A percentile compares a stretch with the other conserved stretches of the same genome.
Conservation (phyloP, 2,113 vertebrate genomes). For the Dipodomys merriami region DNA sequence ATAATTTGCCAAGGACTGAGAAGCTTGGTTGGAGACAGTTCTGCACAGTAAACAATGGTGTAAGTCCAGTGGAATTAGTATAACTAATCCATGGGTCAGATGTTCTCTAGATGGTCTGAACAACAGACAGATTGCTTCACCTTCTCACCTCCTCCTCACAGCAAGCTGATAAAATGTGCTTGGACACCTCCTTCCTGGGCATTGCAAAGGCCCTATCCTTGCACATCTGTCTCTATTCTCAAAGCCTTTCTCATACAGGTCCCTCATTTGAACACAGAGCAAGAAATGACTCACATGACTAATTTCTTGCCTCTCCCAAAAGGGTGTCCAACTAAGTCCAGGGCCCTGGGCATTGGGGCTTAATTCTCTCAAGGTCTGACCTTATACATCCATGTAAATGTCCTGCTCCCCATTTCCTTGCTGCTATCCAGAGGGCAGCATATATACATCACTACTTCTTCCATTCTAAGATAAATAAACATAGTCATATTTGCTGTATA, state of each 20-base stretch:
- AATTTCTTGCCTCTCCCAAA: neutral
- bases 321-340: neutral
- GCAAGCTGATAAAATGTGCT: neutral
- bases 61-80: neutral
- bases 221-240: neutral
- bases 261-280: neutral
- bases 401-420: neutral
- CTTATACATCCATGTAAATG: neutral
- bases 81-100: neutral
- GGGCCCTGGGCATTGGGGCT: neutral
- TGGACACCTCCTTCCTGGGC: neutral
- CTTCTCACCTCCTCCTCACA: neutral
- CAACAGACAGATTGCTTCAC: neutral
- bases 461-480: slow-evolving; percentile 62
- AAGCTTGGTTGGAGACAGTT: neutral
- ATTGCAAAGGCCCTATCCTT: neutral
- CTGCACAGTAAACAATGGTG: neutral
- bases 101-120: neutral
- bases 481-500: neutral
- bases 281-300: neutral
- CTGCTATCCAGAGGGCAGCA: neutral
- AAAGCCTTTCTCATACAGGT: neutral
- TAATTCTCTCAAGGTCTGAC: neutral
- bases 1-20: neutral
- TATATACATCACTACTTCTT: neutral